Evolutionary conservation across 1,140 invertebrate genomes (phyloP).

Genomic region (Cotesia chilonis): DNA sequence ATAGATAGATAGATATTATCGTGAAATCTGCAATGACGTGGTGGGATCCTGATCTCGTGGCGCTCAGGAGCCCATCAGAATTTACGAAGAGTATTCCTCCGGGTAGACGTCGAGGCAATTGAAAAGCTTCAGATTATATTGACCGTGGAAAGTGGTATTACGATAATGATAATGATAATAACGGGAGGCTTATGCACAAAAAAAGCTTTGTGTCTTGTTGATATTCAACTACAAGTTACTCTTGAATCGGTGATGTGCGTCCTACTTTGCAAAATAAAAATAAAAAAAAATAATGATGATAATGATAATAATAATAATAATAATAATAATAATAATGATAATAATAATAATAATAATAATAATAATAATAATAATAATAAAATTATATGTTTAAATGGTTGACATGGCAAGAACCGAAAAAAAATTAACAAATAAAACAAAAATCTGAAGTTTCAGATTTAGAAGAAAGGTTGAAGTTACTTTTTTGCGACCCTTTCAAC

Average conservation of each 20-base stretch:
- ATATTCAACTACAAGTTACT: neutral
- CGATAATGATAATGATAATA: constrained; percentile 35
- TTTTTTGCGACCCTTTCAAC: too few species aligned
- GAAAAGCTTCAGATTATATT: constrained; percentile 39
- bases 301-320: neutral
- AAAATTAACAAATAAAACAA: too few species aligned
- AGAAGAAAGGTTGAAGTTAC: too few species aligned
- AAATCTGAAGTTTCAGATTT: too few species aligned
- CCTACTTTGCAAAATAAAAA: constrained; percentile 14
- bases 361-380: neutral
- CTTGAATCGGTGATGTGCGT: neutral
- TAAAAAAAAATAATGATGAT: constrained; percentile 9
- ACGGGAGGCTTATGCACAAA: neutral
- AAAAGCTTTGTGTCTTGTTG: neutral
- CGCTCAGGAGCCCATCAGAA: neutral
- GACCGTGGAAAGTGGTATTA: constrained; percentile 30
- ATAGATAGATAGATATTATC: too few species aligned
- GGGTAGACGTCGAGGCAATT: constrained; percentile 16
- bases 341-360: constrained; percentile 1
- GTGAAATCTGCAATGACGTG: constrained; percentile 13
- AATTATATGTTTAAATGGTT: too few species aligned
- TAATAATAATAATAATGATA: too few species aligned
- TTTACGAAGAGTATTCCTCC: neutral
- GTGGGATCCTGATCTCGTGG: neutral
- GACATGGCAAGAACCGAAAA: too few species aligned